phyloP scores from a whole-genome alignment of 2,113 vertebrate genomes.

The Picathartes gymnocephalus region DNA sequence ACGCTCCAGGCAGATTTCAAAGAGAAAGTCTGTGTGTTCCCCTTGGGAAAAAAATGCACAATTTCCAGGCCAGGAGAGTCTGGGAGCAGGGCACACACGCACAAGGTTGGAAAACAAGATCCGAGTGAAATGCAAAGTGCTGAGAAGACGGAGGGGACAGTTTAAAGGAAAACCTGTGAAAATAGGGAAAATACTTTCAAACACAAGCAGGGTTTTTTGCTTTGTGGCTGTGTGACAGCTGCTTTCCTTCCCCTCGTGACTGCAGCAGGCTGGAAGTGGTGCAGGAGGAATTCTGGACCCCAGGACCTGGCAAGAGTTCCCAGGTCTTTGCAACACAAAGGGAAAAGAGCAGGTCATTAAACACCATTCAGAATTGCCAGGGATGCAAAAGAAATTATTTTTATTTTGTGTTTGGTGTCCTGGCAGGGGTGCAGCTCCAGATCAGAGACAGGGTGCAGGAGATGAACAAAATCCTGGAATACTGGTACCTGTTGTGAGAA shows the following conservation, averaged over 20 bases:
- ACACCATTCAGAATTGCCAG: rapidly evolving
- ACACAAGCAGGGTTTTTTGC: background rate
- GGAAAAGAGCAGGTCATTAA: background rate
- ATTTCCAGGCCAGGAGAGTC: background rate
- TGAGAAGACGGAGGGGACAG: background rate
- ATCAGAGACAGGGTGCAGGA: background rate
- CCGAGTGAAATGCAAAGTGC: background rate
- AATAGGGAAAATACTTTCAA: background rate
- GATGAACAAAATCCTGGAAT: background rate
- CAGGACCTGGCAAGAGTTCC: background rate
- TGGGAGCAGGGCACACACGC: background rate
- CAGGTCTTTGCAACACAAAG: background rate
- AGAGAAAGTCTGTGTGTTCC: background rate
- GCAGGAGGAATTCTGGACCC: background rate
- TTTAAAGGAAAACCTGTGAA: background rate
- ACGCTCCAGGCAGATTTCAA: background rate
- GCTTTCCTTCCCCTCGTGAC: background rate
- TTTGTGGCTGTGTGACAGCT: background rate
- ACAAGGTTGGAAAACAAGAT: background rate
- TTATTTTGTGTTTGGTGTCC: background rate
- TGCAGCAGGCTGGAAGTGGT: background rate
- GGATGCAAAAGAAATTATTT: background rate
- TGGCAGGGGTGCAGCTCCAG: background rate
- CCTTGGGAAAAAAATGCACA: background rate
- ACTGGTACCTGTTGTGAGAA: background rate